Base-by-base conservation (phyloP, 1,140 invertebrate genomes). In the Sminthurinus signatus region DNA sequence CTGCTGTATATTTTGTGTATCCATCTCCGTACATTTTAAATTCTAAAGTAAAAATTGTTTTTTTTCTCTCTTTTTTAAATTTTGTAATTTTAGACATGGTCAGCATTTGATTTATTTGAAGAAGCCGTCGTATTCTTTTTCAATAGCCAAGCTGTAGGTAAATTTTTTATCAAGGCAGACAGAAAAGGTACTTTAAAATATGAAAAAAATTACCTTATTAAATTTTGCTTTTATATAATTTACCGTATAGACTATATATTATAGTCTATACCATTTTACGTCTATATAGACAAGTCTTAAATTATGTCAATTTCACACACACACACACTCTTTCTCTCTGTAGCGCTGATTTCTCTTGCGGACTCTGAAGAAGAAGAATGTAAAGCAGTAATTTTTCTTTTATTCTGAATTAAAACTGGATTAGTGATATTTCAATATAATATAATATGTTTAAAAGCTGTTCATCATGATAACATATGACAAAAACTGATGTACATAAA, bases 121-220 rank as follows among this genome's bases (percentile, higher is more conserved):
- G 54, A 56, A 56, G 54, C 36, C n/a, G 8, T 56, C 3, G 54
- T 56, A 5, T 56, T 36, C 5, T 36, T 15, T 36, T 42, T 56
- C 14, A 25, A 42, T 17, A 56, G 54, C 19, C 28, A 56, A 15
- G 29, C 29, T 10, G 54, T 56, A 15, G 54, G 54, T 5, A 56
- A 56, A 27, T 56, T 56, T 23, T 56, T 56, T 21, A 42, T 56
- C 32, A 56, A 56, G 23, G 54, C 23, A 2, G 29, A 56, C 25
- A 31, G 21, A 19, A 56, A 56, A 23, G 28, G 23, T 32, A 15
- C 14, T 2, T 19, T 56, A 10, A 12, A n/a, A n/a, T 31, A 19
- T 39, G 36, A 12, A 12, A 14, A 39, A 19, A 28, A 15, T 27
- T 15, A 52, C 14, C 15, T 8, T n/a, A 21, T 10, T 8, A 17